A percentile compares a stretch with the other conserved stretches of the same genome.
Evolutionary conservation across 2,113 vertebrate species (phyloP).

Genomic region (Cyrtonyx montezumae): DNA sequence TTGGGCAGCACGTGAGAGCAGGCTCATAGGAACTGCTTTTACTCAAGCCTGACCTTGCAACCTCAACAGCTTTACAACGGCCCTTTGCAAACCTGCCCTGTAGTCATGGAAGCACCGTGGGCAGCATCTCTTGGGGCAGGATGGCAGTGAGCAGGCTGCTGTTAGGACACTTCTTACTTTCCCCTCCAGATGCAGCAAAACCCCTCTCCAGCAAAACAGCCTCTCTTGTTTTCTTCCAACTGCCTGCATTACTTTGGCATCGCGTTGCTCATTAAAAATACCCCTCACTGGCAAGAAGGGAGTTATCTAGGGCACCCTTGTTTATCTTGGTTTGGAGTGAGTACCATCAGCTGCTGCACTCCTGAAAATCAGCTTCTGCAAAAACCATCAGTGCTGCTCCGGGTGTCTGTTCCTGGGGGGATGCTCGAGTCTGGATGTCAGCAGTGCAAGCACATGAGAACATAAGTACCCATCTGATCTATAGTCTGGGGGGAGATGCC

Average conservation of each 20-base stretch:
- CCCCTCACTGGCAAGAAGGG: slow-evolving; percentile 22
- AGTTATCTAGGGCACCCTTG: slow-evolving; percentile 58
- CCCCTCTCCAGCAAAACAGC: neutral
- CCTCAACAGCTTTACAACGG: slow-evolving; percentile 20
- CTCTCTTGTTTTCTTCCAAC: neutral
- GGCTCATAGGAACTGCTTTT: neutral
- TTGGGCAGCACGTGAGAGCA: neutral
- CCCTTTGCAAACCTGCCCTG: neutral
- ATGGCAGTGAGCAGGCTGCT: neutral
- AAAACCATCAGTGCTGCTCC: neutral
- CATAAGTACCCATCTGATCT: neutral
- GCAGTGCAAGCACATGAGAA: accelerated
- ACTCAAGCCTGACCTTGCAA: neutral
- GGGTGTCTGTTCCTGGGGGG: neutral
- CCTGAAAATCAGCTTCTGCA: neutral
- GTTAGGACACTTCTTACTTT: neutral
- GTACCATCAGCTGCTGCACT: slow-evolving; percentile 4
- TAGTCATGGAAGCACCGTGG: neutral
- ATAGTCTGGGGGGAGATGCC: neutral
- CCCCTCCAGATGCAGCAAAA: neutral
- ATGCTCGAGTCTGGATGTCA: neutral
- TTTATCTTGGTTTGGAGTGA: slow-evolving; percentile 65
- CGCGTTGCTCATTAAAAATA: slow-evolving; percentile 1
- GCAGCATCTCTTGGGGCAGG: neutral
- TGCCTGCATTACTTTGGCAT: slow-evolving; percentile 30